Evolutionary conservation across 2,888 invertebrate genomes (phyloP).

Genomic region (Erynnis tages): DNA sequence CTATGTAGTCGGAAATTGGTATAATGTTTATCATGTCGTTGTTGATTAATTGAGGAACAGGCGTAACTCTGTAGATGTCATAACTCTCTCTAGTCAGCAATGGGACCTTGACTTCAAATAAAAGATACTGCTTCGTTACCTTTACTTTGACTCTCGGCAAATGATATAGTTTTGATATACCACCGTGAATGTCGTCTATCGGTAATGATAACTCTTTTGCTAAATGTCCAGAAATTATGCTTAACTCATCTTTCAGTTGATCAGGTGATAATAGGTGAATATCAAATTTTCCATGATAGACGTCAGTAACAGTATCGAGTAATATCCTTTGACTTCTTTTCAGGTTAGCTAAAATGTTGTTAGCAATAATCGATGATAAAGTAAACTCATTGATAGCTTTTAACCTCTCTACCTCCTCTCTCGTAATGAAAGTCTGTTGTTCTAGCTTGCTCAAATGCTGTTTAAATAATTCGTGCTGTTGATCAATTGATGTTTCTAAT

Average conservation of each 20-base stretch:
- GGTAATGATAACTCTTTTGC: background rate
- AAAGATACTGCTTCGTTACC: background rate
- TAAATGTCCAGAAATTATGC: background rate
- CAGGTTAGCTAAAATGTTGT: background rate
- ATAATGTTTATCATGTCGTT: background rate
- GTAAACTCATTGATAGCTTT: background rate
- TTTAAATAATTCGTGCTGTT: background rate
- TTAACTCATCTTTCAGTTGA: background rate
- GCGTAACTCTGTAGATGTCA: background rate
- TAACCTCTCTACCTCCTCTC: background rate
- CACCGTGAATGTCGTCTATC: background rate
- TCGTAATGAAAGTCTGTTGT: background rate
- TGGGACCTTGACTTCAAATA: background rate
- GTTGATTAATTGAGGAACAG: background rate
- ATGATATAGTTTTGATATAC: background rate
- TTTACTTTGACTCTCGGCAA: background rate
- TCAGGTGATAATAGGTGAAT: background rate
- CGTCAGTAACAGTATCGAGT: background rate
- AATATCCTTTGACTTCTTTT: background rate
- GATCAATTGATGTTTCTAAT: background rate
- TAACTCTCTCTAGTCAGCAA: background rate
- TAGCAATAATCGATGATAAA: background rate
- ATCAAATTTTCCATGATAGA: background rate
- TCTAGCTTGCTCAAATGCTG: background rate
- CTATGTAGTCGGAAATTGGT: background rate